These are phyloP conservation scores for Hybognathus amarus DNA, from an alignment of 2,797 vertebrate genomes.

Conservation along the genomic window DNA sequence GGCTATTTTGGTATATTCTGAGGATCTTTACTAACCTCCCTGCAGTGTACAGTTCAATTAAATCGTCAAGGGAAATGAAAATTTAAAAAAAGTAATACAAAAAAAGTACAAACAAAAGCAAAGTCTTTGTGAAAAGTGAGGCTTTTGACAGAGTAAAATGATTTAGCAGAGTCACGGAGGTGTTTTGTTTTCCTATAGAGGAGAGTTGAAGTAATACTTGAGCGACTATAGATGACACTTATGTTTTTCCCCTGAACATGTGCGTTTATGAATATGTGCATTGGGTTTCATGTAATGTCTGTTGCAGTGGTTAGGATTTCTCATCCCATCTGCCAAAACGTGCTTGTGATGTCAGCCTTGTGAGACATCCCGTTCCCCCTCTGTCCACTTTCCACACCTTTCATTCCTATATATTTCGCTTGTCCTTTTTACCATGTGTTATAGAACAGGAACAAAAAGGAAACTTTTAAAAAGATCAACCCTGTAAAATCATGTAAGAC, in stretches of 20 bases:
- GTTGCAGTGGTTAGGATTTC: conserved; percentile 58
- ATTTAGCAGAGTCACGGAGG: background rate
- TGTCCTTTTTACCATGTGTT: conserved; percentile 64
- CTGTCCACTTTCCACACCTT: conserved; percentile 28
- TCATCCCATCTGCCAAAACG: conserved; percentile 64
- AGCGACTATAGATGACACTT: background rate
- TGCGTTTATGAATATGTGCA: conserved; percentile 55
- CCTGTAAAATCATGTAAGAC: conserved; percentile 78
- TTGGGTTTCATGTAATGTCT: conserved; percentile 60
- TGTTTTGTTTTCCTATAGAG: background rate
- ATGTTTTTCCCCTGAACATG: conserved; percentile 17
- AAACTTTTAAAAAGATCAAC: conserved; percentile 71
- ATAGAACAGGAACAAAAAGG: conserved; percentile 65
- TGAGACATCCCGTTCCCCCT: conserved; percentile 61
- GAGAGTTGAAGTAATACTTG: background rate
- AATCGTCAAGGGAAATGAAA: conserved; percentile 2
- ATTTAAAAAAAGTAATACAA: background rate
- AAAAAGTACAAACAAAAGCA: background rate
- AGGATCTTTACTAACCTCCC: background rate
- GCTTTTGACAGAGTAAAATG: background rate
- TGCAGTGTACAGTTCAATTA: background rate
- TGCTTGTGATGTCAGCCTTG: conserved; percentile 78
- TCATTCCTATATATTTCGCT: conserved; percentile 64
- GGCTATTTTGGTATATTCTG: conserved; percentile 1
- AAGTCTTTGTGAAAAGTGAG: background rate